Evolutionary conservation across 1,140 invertebrate genomes (phyloP).

Genomic region (Polypedilum pembai): DNA sequence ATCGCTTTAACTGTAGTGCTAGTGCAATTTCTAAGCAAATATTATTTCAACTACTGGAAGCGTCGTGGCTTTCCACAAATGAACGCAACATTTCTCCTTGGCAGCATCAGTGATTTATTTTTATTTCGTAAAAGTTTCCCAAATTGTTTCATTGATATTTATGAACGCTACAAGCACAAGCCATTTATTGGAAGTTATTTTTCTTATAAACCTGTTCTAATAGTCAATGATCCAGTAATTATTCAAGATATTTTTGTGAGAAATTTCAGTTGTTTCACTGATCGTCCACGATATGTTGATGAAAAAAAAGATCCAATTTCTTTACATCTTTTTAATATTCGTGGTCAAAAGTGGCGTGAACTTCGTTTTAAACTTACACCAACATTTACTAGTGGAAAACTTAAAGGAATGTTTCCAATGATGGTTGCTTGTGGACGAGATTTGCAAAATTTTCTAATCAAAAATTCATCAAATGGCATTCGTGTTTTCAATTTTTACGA

Average conservation of each 20-base stretch:
- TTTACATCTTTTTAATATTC: conserved; percentile 46
- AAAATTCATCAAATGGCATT: conserved; percentile 25
- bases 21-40: background rate
- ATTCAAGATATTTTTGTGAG: conserved; percentile 45
- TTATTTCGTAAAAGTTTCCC: background rate
- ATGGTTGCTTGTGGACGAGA: conserved; percentile 35
- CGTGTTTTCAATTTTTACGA: conserved; percentile 41
- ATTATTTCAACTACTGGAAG: background rate
- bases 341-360: conserved; percentile 47
- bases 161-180: background rate
- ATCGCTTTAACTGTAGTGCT: background rate
- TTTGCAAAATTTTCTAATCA: conserved; percentile 32
- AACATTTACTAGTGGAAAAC: conserved; percentile 46
- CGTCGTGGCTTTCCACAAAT: background rate
- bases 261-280: conserved; percentile 46
- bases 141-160: background rate
- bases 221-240: conserved; percentile 45
- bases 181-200: conserved; percentile 33
- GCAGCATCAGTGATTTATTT: background rate
- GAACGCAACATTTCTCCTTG: background rate
- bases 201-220: conserved; percentile 45
- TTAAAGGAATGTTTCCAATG: conserved; percentile 47
- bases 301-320: conserved; percentile 47
- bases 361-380: conserved; percentile 43
- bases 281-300: conserved; percentile 43